Percentiles rank a stretch among this genome's conserved stretches.
Conservation (phyloP, 2,888 invertebrate genomes). For the Erpobdella octoculata region DNA sequence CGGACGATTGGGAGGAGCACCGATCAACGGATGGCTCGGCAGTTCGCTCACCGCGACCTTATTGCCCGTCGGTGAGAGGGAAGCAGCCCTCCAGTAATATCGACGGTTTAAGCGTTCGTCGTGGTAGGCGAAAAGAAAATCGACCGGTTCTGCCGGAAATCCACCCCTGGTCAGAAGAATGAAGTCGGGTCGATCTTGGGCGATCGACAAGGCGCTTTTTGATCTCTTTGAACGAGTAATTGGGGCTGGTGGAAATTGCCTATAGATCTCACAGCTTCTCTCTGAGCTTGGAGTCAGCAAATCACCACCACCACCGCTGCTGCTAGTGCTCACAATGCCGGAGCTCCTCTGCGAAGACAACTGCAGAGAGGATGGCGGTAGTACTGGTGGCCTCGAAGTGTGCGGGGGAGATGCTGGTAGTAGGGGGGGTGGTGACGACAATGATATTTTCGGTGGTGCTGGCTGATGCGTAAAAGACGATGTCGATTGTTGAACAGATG, state of each 20-base stretch:
- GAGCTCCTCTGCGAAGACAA: too few species aligned
- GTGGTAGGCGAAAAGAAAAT: conserved; percentile 4
- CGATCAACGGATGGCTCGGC: background rate
- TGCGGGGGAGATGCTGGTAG: background rate
- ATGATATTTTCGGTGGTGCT: background rate
- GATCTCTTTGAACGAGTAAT: background rate
- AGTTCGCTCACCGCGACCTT: background rate
- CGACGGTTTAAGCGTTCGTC: background rate
- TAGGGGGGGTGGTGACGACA: background rate
- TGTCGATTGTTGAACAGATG: background rate
- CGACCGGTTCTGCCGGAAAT: background rate
- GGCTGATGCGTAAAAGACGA: background rate
- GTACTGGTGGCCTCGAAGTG: too few species aligned
- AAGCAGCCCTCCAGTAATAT: background rate
- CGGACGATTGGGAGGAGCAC: background rate
- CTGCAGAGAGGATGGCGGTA: too few species aligned
- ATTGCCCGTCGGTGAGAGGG: background rate
- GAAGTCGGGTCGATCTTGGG: background rate
- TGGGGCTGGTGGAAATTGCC: background rate
- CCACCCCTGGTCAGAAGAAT: background rate
- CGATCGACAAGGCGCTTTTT: background rate
- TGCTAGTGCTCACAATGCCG: too few species aligned
- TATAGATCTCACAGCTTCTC: background rate
- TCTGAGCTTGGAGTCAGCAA: conserved; percentile 17
- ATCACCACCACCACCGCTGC: too few species aligned